These are phyloP conservation scores for Shargacucullia verbasci DNA, from an alignment of 2,888 invertebrate genomes.

Conservation along the genomic window DNA sequence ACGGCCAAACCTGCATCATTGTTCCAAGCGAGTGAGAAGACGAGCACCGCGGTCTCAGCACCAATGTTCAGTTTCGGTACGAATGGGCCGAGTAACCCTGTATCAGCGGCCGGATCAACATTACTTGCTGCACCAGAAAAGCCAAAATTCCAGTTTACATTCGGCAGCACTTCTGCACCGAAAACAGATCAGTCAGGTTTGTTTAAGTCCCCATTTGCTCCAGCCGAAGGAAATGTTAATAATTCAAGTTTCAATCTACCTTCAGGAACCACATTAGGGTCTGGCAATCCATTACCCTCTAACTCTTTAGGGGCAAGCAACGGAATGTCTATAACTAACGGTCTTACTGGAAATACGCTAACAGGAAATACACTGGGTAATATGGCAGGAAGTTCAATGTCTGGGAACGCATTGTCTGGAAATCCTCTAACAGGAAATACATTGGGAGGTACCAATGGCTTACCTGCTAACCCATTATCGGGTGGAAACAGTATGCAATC, in stretches of 20 bases:
- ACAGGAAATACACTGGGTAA: slow-evolving; percentile 21
- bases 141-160: slow-evolving; percentile 74
- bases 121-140: slow-evolving; percentile 60
- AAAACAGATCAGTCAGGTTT: slow-evolving; percentile 54
- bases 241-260: slow-evolving; percentile 45
- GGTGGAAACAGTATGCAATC: slow-evolving; percentile 54
- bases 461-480: slow-evolving; percentile 53
- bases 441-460: slow-evolving; percentile 49
- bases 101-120: slow-evolving; percentile 34
- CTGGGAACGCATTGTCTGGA: too few relatives aligned
- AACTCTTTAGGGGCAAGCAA: slow-evolving; percentile 47
- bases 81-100: slow-evolving; percentile 42
- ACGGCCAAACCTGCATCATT: slow-evolving; percentile 41
- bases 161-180: slow-evolving; percentile 59
- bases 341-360: slow-evolving; percentile 36
- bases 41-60: slow-evolving; percentile 42
- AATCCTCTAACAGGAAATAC: slow-evolving; percentile 18
- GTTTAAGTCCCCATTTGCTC: slow-evolving; percentile 49
- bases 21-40: slow-evolving; percentile 51
- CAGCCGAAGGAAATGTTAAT: slow-evolving; percentile 34
- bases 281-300: slow-evolving; percentile 34
- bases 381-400: slow-evolving; percentile 24
- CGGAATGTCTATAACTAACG: slow-evolving; percentile 38
- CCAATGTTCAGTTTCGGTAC: slow-evolving; percentile 74
- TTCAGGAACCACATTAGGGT: slow-evolving; percentile 34